Evolutionary conservation across 35 echinoderm and acorn worm species (phyloP), one percentile per base, ranked within the genome.

Genomic region (Patiria miniata): DNA sequence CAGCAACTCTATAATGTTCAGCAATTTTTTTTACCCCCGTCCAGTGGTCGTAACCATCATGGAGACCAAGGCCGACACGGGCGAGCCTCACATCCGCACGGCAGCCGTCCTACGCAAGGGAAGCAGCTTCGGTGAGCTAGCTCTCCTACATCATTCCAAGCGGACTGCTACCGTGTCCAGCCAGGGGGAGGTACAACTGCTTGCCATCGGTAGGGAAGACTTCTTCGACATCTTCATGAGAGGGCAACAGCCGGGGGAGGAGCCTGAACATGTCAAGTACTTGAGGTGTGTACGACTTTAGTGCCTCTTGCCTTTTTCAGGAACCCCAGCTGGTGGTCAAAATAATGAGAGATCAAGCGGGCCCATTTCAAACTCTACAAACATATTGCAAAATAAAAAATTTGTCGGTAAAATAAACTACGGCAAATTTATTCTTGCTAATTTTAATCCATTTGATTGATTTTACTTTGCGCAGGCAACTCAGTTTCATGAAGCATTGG

Each of bases 201-300:
- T 97, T 1, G 92, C 91, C 30, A 97, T 97, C 33, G 92, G 91
- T 0, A 89, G 95, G 68, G 95, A 97, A 33, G 95, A 97, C 36
- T 97, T 97, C 76, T 97, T 97, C 83, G 88, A 93, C 36, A 97
- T 97, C 32, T 97, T 97, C 69, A 97, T 97, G 95, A 83, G 95
- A 12, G 91, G 92, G 15, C 91, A 97, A 32, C 42, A 61, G 51
- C 95, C 91, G 0, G 95, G 95, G 9, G 81, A 93, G 39, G 95
- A 97, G 82, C 95, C 95, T 14, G 87, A 97, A 34, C 95, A 97
- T 79, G 85, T 97, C 36, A 56, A 68, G 80, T 97, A 89, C 58
- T 30, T 97, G n/a, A 88, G 95, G 95, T 97, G 42, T 6, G 42
- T 12, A 47, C 42, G 42, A 47, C 4, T 47, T 6, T 47, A 12